phyloP scores from a whole-genome alignment of 1,140 invertebrate genomes.

The Frieseomelitta varia region DNA sequence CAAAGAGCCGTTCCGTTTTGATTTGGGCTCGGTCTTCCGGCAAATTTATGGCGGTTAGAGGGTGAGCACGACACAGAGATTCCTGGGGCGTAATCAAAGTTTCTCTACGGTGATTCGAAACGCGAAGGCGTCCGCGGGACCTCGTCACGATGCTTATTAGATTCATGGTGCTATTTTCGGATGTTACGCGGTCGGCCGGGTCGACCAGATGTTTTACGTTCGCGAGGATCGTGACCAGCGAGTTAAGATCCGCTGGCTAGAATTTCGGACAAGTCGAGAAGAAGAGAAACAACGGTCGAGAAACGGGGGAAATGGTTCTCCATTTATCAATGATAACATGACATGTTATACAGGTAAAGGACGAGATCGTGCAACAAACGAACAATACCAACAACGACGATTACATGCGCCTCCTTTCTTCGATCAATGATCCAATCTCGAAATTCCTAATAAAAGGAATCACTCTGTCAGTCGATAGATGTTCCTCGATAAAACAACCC shows the following conservation, averaged over 20 bases:
- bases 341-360: not conserved
- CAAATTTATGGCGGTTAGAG: slow-evolving; percentile 8
- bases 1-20: not conserved
- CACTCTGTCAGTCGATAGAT: not conserved
- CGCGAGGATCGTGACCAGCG: slow-evolving; percentile 23
- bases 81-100: slow-evolving; percentile 30
- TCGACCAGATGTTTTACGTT: slow-evolving; percentile 42
- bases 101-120: not conserved
- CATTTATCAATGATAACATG: not conserved
- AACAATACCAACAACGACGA: not conserved
- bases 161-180: slow-evolving; percentile 45
- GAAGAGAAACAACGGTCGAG: no score
- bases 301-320: not conserved
- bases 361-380: not conserved
- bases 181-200: slow-evolving; percentile 30
- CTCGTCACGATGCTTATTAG: slow-evolving; percentile 18
- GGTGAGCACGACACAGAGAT: not conserved
- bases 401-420: not conserved
- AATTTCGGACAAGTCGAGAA: no score
- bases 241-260: not conserved
- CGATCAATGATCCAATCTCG: not conserved
- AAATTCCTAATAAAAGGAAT: not conserved
- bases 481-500: not conserved
- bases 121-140: slow-evolving; percentile 10
- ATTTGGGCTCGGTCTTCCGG: not conserved